Percentiles rank a stretch among this genome's conserved stretches.
Conservation (phyloP, 1,140 invertebrate species). For the Neodiprion pinetum region DNA sequence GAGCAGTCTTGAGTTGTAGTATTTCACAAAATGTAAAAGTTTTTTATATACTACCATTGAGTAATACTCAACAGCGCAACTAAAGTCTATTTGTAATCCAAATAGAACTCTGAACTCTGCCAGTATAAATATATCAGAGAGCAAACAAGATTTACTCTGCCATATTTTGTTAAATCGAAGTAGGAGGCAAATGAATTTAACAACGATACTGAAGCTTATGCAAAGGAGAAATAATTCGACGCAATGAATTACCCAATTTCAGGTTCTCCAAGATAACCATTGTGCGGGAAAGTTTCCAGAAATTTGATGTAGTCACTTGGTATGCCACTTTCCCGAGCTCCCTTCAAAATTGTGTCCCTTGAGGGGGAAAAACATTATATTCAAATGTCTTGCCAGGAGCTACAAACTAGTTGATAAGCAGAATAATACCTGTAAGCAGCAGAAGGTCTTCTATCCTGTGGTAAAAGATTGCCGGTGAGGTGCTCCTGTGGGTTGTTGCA, state of each 20-base stretch:
- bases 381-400: background rate
- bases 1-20: too few relatives aligned
- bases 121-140: too few relatives aligned
- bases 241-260: conserved; percentile 39
- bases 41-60: too few relatives aligned
- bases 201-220: too few relatives aligned
- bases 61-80: too few relatives aligned
- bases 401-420: conserved; percentile 37
- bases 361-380: conserved; percentile 22
- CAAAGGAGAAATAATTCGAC: too few relatives aligned
- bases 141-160: too few relatives aligned
- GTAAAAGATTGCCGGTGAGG: conserved; percentile 53
- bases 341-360: conserved; percentile 64
- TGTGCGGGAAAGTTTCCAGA: conserved; percentile 70
- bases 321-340: conserved; percentile 74
- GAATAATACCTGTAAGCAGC: conserved; percentile 64
- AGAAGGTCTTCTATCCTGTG: conserved; percentile 71
- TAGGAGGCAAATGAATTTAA: background rate
- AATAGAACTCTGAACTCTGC: too few relatives aligned
- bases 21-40: too few relatives aligned
- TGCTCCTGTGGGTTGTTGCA: conserved; percentile 56
- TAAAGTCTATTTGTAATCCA: too few relatives aligned
- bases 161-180: background rate
- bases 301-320: conserved; percentile 72
- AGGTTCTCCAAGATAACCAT: conserved; percentile 66